Evolutionary conservation across 1,140 invertebrate species (phyloP).

Genomic region (Ceratina calcarata): DNA sequence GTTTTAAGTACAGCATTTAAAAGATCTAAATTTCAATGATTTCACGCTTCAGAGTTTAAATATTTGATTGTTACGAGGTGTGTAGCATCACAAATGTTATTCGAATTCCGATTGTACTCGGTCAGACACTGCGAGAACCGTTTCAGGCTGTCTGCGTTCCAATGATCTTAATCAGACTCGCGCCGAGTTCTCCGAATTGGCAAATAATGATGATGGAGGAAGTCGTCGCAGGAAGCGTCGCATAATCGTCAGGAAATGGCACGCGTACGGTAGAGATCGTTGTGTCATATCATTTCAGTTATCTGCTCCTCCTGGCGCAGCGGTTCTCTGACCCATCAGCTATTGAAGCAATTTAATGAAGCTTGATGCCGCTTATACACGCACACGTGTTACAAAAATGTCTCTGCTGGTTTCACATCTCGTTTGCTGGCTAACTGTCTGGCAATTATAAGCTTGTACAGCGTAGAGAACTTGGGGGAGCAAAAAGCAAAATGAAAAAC

Average conservation of each 20-base stretch:
- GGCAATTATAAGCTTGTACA: background rate
- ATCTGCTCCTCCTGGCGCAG: background rate
- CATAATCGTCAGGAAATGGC: constrained; percentile 38
- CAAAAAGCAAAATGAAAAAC: background rate
- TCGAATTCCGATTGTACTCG: too few species aligned
- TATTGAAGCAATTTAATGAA: background rate
- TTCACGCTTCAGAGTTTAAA: background rate
- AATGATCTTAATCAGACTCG: background rate
- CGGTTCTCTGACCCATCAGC: background rate
- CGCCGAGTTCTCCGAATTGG: background rate
- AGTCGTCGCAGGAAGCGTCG: constrained; percentile 27
- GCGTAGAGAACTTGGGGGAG: background rate
- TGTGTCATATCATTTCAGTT: constrained; percentile 19
- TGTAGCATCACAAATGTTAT: too few species aligned
- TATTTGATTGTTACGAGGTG: background rate
- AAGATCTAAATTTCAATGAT: background rate
- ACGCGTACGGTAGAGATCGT: background rate
- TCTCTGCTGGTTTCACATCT: background rate
- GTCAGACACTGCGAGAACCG: too few species aligned
- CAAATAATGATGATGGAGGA: constrained; percentile 14
- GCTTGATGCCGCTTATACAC: background rate
- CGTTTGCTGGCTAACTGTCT: too few species aligned
- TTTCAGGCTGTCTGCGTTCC: background rate
- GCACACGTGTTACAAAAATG: background rate
- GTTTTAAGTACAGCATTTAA: background rate